Percentiles rank a stretch among this genome's conserved stretches.
These are phyloP conservation scores for Cotesia chilonis DNA, from an alignment of 1,140 invertebrate species.

Conservation along the genomic window DNA sequence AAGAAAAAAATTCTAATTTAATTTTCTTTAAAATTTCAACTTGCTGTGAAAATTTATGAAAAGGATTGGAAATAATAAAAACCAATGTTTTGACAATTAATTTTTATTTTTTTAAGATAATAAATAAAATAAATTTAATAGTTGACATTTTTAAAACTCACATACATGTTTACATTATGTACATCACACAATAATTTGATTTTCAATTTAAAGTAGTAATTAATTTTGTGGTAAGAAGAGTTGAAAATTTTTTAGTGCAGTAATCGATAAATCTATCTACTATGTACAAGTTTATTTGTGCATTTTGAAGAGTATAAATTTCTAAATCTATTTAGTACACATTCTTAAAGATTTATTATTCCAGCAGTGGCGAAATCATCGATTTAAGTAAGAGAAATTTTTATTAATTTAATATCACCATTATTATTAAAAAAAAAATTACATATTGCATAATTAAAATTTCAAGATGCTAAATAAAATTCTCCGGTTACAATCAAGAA, in stretches of 20 bases:
- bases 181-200: not conserved
- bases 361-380: no score
- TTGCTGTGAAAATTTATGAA: no score
- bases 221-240: not conserved
- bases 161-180: not conserved
- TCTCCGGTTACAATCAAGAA: no score
- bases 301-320: not conserved
- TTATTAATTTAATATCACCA: no score
- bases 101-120: not conserved
- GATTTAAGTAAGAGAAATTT: no score
- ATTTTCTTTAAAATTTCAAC: not conserved
- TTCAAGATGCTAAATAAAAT: no score
- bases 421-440: no score
- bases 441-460: no score
- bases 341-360: not conserved
- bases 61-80: no score
- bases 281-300: slow-evolving; percentile 25
- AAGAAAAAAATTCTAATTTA: not conserved
- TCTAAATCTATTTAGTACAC: not conserved
- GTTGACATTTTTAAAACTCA: not conserved
- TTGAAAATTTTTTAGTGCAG: slow-evolving; percentile 4
- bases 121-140: not conserved
- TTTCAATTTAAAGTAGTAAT: not conserved
- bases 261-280: not conserved
- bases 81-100: no score